Evolutionary conservation across 2,113 vertebrate genomes (phyloP).

Genomic region (Boleophthalmus pectinirostris): DNA sequence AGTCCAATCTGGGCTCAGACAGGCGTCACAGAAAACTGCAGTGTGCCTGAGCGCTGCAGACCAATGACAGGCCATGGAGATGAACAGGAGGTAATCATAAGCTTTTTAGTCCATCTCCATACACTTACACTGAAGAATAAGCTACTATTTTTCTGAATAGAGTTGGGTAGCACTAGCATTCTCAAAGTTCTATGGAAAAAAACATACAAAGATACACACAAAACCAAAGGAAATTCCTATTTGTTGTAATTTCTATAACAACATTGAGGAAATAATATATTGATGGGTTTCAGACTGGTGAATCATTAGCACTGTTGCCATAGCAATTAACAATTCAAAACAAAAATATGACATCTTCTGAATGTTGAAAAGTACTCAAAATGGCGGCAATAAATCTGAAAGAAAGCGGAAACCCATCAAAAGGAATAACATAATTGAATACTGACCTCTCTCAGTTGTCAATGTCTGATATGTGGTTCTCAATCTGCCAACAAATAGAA

Average conservation of each 20-base stretch:
- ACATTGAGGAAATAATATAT: too few relatives aligned
- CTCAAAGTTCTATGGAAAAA: background rate
- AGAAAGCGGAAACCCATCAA: too few relatives aligned
- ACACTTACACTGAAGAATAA: constrained; percentile 7
- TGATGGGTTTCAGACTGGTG: too few relatives aligned
- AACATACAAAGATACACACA: too few relatives aligned
- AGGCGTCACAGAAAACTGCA: constrained; percentile 35
- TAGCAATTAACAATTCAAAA: too few relatives aligned
- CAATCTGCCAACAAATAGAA: constrained; percentile 62
- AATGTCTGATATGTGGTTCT: constrained; percentile 76
- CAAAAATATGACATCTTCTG: too few relatives aligned
- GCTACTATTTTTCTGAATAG: background rate
- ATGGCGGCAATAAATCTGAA: background rate
- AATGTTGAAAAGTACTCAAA: background rate
- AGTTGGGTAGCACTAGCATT: background rate
- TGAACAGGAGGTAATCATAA: constrained; percentile 19
- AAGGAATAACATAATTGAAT: constrained; percentile 7
- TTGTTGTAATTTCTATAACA: too few relatives aligned
- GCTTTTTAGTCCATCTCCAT: constrained; percentile 1
- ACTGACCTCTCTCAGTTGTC: constrained; percentile 76
- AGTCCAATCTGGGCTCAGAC: constrained; percentile 40
- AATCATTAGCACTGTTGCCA: too few relatives aligned
- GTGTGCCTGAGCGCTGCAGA: constrained; percentile 16
- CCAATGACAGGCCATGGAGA: constrained; percentile 29
- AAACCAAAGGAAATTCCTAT: too few relatives aligned